Evolutionary conservation across 2,797 vertebrate species (phyloP).

Genomic region (Heliangelus exortis): DNA sequence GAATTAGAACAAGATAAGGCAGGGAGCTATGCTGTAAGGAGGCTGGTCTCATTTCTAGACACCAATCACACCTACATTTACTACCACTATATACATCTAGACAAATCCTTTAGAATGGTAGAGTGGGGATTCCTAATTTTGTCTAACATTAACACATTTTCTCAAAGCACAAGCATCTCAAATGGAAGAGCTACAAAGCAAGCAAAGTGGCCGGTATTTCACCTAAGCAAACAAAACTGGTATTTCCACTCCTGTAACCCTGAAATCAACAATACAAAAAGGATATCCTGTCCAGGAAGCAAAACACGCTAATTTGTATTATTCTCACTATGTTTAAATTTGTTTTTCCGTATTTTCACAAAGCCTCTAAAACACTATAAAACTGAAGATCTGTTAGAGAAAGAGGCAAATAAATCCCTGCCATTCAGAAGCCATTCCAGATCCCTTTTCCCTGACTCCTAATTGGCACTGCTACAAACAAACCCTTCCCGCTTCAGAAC

Average conservation of each 20-base stretch:
- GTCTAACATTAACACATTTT: not conserved
- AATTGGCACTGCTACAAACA: not conserved
- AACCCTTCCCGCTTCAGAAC: not conserved
- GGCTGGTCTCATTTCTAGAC: not conserved
- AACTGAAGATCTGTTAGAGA: not conserved
- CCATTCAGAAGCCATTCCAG: conserved; percentile 17
- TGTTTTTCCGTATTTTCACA: not conserved
- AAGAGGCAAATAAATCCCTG: not conserved
- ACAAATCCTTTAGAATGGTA: not conserved
- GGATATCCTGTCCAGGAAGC: conserved; percentile 54
- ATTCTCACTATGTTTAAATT: not conserved
- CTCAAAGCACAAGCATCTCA: not conserved
- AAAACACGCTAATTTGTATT: not conserved
- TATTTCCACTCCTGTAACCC: conserved; percentile 27
- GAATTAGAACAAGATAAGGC: not conserved
- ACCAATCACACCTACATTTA: not conserved
- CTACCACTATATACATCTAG: not conserved
- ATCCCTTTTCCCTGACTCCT: not conserved
- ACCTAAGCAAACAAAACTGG: conserved; percentile 39
- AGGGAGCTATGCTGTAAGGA: not conserved
- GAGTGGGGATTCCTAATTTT: not conserved
- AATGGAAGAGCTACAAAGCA: not conserved
- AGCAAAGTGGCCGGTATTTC: not conserved
- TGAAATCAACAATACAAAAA: conserved; percentile 36
- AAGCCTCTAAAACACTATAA: not conserved